Conservation (phyloP, 2,797 vertebrate species). For the Acomys russatus region DNA sequence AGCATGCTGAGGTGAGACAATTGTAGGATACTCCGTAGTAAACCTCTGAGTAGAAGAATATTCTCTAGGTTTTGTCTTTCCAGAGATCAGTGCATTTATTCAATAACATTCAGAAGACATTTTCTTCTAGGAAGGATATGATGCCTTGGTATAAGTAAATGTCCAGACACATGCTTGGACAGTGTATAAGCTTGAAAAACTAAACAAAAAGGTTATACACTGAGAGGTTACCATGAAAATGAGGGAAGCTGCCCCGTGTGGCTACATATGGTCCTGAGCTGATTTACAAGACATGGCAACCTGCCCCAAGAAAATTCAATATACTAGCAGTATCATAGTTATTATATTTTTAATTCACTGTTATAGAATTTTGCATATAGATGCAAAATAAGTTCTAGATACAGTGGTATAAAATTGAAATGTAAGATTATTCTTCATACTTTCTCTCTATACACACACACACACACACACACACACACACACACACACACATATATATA, state of each 20-base stretch:
- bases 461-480: no score
- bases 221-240: background rate
- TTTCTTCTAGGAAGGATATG: background rate
- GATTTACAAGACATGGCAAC: conserved; percentile 26
- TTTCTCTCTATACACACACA: no score
- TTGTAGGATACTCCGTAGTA: background rate
- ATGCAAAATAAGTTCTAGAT: no score
- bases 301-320: conserved; percentile 72
- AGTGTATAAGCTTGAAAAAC: background rate
- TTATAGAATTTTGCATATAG: no score
- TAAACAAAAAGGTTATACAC: background rate
- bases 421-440: no score
- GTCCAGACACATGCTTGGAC: background rate
- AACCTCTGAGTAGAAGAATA: background rate
- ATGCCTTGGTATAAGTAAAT: background rate
- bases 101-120: background rate
- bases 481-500: no score
- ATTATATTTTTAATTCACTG: no score
- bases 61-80: background rate
- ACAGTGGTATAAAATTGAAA: no score
- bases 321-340: conserved; percentile 56
- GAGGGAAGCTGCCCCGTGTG: background rate
- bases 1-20: background rate
- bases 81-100: background rate
- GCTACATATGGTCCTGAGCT: background rate